A percentile compares a stretch with the other conserved stretches of the same genome.
Conservation (phyloP, 2,797 vertebrate species). For the Sebastes minor region DNA sequence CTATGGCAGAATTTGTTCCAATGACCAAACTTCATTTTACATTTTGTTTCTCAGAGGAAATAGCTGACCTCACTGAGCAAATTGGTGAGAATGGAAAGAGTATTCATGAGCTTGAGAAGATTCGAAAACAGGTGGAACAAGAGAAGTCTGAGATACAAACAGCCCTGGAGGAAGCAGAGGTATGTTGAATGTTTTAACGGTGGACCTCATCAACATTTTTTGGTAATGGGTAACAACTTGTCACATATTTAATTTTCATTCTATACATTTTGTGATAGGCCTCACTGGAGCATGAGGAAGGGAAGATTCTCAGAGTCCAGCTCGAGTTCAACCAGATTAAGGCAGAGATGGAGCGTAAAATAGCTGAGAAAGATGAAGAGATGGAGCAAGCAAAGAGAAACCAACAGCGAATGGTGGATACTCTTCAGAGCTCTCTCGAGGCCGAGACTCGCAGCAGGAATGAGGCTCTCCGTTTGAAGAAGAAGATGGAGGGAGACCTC, state of each 20-base stretch:
- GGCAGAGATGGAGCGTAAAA: conserved; percentile 88
- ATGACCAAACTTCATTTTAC: not conserved
- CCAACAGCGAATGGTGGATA: conserved; percentile 84
- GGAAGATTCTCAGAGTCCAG: conserved; percentile 88
- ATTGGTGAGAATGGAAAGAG: conserved; percentile 83
- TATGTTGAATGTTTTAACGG: not conserved
- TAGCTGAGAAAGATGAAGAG: conserved; percentile 90
- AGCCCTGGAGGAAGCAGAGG: conserved; percentile 87
- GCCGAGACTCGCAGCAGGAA: conserved; percentile 79
- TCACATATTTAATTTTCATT: not conserved
- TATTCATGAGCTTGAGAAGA: conserved; percentile 86
- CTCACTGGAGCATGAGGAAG: conserved; percentile 87
- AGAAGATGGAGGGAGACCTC: conserved; percentile 89
- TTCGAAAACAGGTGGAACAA: conserved; percentile 84
- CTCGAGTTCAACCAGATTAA: conserved; percentile 89
- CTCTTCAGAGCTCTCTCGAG: conserved; percentile 83
- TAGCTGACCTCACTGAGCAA: conserved; percentile 87
- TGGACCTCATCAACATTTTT: not conserved
- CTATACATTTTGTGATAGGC: conserved; percentile 39
- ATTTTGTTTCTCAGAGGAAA: conserved; percentile 76
- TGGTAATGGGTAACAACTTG: not conserved
- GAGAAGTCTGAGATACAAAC: conserved; percentile 85
- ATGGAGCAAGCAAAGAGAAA: conserved; percentile 90
- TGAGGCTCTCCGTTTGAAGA: conserved; percentile 80
- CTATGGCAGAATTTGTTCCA: not conserved